These are phyloP conservation scores for Neocrepidodera transversa DNA, from an alignment of 2,888 invertebrate species.

Conservation along the genomic window DNA sequence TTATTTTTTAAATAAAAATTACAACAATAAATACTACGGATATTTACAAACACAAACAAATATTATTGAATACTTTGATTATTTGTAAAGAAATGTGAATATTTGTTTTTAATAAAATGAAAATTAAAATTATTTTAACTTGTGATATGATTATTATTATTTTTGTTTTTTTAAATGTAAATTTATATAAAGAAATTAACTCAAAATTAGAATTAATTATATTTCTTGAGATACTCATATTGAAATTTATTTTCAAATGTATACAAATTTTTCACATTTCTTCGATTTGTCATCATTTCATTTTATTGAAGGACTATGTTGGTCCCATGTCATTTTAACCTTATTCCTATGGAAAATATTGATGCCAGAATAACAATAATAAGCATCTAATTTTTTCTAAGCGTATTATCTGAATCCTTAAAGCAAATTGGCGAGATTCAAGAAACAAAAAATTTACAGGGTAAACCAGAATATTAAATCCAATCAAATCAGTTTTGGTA, in stretches of 20 bases:
- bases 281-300: slow-evolving; percentile 8
- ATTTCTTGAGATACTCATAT: too few relatives aligned
- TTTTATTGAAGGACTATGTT: slow-evolving; percentile 44
- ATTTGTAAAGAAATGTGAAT: slow-evolving; percentile 27
- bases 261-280: slow-evolving; percentile 24
- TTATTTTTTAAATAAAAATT: slow-evolving; percentile 43
- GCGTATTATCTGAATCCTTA: slow-evolving; percentile 22
- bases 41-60: slow-evolving; percentile 35
- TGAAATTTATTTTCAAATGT: too few relatives aligned
- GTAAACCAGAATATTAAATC: background rate
- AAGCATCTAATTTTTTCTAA: slow-evolving; percentile 28
- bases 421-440: slow-evolving; percentile 18
- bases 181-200: too few relatives aligned
- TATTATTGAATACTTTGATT: slow-evolving; percentile 25
- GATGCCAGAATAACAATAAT: slow-evolving; percentile 24
- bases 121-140: too few relatives aligned
- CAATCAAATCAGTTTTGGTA: too few relatives aligned
- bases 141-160: too few relatives aligned
- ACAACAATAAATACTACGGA: slow-evolving; percentile 36
- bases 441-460: slow-evolving; percentile 1
- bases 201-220: too few relatives aligned
- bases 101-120: too few relatives aligned
- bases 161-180: too few relatives aligned
- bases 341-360: slow-evolving; percentile 23
- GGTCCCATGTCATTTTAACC: slow-evolving; percentile 44